Evolutionary conservation across 2,113 vertebrate genomes (phyloP), one percentile per base, ranked within the genome.

Genomic region (Pagrus major): DNA sequence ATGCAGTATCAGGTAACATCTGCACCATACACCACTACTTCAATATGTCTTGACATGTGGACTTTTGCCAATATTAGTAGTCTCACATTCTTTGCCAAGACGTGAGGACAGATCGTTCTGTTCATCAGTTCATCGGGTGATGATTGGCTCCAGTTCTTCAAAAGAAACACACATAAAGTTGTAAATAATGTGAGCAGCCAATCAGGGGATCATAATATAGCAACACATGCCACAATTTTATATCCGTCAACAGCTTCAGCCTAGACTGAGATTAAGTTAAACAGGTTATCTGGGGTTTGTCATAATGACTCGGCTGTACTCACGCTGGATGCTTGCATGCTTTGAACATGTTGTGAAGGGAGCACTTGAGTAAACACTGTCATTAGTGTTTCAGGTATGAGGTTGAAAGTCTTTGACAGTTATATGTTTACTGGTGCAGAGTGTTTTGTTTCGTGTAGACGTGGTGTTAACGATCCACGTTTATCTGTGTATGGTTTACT

Each of bases 1-100:
- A 51, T 90, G 67, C 91, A 96, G 82, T 91, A 95, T 71, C 94
- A 95, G 95, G 95, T 95, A 80, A 9, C 0, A 0, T 8, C 37
- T 54, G n/a, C 18, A 54, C 9, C 14, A 47, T 12, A 39, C 21
- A 31, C 12, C 8, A 7, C 14, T 8, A 7, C 55, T 63, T 12
- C 23, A 2, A 0, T 47, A 9, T 49, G 20, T 20, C 35, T 27
- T 12, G 25, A 16, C 2, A 55, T 54, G 25, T 52, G 15, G 9
- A 9, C 39, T 4, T 44, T 54, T 65, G 6, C 27, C 42, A 35
- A 5, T 9, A 47, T 47, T 23, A 25, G 14, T 37, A 1, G 31
- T 46, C 25, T 11, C 16, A 20, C 25, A 4, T 10, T 66, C 6
- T 3, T 47, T 20, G 41, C 23, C 27, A 31, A 46, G 42, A 46